Evolutionary conservation across 2,113 vertebrate species (phyloP), one percentile per base, ranked within the genome.

Genomic region (Gymnorhina tibicen): DNA sequence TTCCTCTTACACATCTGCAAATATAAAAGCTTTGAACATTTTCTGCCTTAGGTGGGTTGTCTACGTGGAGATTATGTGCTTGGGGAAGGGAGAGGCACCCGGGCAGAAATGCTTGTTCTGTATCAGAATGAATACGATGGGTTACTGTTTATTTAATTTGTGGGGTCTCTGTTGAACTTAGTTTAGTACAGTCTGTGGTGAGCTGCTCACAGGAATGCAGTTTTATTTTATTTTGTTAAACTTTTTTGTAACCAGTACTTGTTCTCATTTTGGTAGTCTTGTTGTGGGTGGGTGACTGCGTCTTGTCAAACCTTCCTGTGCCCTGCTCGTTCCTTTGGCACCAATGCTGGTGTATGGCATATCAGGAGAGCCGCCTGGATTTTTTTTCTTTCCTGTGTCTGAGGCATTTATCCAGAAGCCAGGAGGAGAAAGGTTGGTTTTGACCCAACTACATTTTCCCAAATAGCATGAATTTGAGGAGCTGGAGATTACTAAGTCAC

Each of bases 211-310:
- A 87, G 74, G 69, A 79, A 52, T 52, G 82, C 32, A 47, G 28
- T 69, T 24, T 47, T 23, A 18, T 1, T 74, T 89, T 77, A 17
- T 83, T 93, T 93, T 80, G 37, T 78, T 67, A 49, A 69, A 68
- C 9, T 6, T 56, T 68, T 68, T 58, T 0, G 1, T 56, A 80
- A 60, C 35, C 0, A 1, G 10, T 53, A 74, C 91, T 70, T 70
- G 37, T 59, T 75, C 52, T 74, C 5, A 0, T 77, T 95, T 84
- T 59, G 23, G 26, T 85, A 59, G 32, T 76, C 49, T 32, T 64
- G 15, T 42, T 52, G 69, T 70, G 67, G 9, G 41, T 95, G 69
- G 28, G 19, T 93, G 77, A 42, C 56, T 84, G 10, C 0, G 0
- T 55, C 26, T 37, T 74, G 37, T 74, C 80, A 77, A 59, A 56